phyloP scores from a whole-genome alignment of 2,113 vertebrate species.

The Eurystomus gularis region DNA sequence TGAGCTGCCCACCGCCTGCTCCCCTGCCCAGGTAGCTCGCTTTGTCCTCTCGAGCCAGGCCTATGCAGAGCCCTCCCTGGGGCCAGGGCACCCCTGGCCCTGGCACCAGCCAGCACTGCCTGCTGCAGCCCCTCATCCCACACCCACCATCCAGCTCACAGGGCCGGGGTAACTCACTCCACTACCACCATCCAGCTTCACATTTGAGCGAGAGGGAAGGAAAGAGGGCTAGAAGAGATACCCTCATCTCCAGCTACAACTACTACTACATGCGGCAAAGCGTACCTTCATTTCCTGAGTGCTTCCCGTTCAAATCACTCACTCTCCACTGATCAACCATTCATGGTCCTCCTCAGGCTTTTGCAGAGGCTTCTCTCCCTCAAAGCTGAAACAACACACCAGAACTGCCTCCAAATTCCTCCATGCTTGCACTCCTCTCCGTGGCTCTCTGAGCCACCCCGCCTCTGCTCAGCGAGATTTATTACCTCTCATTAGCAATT shows the following conservation, averaged over 20 bases:
- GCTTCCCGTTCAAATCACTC: background rate
- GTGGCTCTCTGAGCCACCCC: rapidly evolving
- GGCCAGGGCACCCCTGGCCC: background rate
- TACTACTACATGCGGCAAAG: background rate
- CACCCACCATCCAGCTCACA: background rate
- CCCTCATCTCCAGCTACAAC: background rate
- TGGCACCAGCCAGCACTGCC: no score
- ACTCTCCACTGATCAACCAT: no score
- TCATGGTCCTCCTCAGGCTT: rapidly evolving
- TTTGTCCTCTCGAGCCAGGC: background rate
- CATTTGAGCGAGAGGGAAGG: rapidly evolving
- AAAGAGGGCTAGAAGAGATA: rapidly evolving
- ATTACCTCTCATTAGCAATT: rapidly evolving
- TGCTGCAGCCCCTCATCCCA: background rate
- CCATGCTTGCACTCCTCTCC: rapidly evolving
- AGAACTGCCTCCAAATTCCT: rapidly evolving
- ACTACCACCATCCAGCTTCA: no score
- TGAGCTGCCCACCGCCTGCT: background rate
- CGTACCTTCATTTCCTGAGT: rapidly evolving
- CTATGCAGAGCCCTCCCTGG: rapidly evolving
- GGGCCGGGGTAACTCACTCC: background rate
- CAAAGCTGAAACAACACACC: background rate
- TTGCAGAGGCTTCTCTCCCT: background rate
- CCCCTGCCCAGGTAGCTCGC: rapidly evolving
- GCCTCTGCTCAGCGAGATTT: rapidly evolving